Evolutionary conservation across 2,888 invertebrate genomes (phyloP), one percentile per base, ranked within the genome.

Genomic region (Ecdyonurus torrentis): DNA sequence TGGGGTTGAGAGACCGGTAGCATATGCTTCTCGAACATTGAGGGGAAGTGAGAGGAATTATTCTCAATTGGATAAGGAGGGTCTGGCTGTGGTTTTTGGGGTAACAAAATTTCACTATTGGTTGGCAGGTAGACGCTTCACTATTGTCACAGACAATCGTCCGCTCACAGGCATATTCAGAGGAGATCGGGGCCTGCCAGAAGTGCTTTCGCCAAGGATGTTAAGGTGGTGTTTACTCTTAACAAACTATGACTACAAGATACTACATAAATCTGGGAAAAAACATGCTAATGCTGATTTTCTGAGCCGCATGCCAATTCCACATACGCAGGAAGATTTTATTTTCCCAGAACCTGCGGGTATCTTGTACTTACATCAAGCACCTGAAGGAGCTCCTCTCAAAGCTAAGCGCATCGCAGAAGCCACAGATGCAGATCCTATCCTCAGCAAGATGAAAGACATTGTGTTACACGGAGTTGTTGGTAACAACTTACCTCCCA

Each of bases 111-210:
- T 69, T 37, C 64, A 66, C 22, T 65, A 67, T 23, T 70, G 67
- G 59, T 10, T 71, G 1, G 68, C 62, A 60, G 69, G 68, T 1
- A 58, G 66, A 15, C 22, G 60, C 5, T 70, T 72, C 59, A 68
- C 64, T 1, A 64, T 75, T 2, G 20, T 70, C 18, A 75, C 74
- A 0, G 75, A 75, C 65, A 72, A 75, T 64, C 69, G 73, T 63
- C 74, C 76, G 1, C 65, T 77, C 2, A 66, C 67, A 2, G 65
- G 68, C 2, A 72, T 77, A 52, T 72, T 76, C 20, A 68, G 69
- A 53, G 67, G 69, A 5, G 67, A 68, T 69, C 67, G 64, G 65
- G 25, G 69, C 66, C n/a, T 71, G 67, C 65, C 71, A 67, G 59
- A 66, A 61, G 66, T 70, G 25, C 70, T 71, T 25, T 69, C 72